Base-by-base conservation (phyloP, 2,888 invertebrate species). In the Entomobrya proxima region DNA sequence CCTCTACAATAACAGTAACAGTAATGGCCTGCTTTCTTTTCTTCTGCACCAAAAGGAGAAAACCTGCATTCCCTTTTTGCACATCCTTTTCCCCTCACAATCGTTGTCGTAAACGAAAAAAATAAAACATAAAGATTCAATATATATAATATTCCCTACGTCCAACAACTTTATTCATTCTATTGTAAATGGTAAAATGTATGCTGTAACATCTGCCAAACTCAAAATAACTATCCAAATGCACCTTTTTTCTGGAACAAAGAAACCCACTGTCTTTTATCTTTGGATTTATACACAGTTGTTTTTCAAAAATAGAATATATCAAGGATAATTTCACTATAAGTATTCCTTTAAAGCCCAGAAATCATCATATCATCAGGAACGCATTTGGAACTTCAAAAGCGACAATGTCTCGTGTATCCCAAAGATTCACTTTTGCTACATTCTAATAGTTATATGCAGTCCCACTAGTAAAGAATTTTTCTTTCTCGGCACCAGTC, bases 1-100 rank as follows among this genome's bases (percentile, higher is more conserved):
- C 24, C 30, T 4, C 44, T 69, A 15, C 47, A 47, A n/a, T 13
- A 24, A 44, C 18, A 67, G 44, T 69, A 69, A 69, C 47, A 69
- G 30, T 69, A 44, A 44, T 47, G 44, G 27, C 44, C 69, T 69
- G 44, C 13, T 47, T 67, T 69, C 61, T 64, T 58, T 37, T 52
- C 76, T 75, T 58, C 64, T 64, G 61, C 78, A 64, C 30, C 78
- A 78, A 64, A 78, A 64, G 21, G n/a, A 47, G 50, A 58, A 78
- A 78, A 78, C 64, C 78, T 78, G 78, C 78, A 78, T 78, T 78
- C 78, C 64, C 64, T n/a, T 64, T 78, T 78, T 67, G 64, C 78
- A 78, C 78, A 64, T 78, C 78, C 50, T 64, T 78, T 78, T 18
- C 32, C 21, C 55, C 40, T 76, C 58, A 15, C 55, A 76, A 24